phyloP scores from a whole-genome alignment of 1,140 invertebrate genomes.

The Heterodera schachtii region DNA sequence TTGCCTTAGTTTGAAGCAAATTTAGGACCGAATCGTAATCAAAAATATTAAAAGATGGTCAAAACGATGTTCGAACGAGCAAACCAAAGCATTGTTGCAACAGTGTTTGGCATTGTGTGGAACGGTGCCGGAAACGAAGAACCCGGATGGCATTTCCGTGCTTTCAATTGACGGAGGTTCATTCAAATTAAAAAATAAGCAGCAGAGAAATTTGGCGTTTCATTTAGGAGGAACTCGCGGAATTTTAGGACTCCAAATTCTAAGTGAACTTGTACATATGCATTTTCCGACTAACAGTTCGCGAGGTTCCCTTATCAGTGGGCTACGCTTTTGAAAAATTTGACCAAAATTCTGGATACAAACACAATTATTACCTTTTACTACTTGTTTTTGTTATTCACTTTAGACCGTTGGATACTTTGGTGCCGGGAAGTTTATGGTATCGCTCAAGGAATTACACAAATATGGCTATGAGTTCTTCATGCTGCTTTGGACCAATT shows the following conservation, averaged over 20 bases:
- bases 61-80: not conserved
- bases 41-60: constrained; percentile 2
- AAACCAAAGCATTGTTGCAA: not conserved
- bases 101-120: constrained; percentile 75
- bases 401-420: too few species aligned
- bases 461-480: too few species aligned
- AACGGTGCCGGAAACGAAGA: constrained; percentile 74
- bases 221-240: constrained; percentile 73
- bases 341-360: too few species aligned
- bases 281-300: too few species aligned
- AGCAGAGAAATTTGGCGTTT: too few species aligned
- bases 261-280: constrained; percentile 43
- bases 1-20: not conserved
- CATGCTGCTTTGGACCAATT: too few species aligned
- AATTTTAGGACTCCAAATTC: constrained; percentile 61
- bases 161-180: constrained; percentile 81
- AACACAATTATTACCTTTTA: too few species aligned
- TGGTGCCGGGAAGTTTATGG: too few species aligned
- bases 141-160: constrained; percentile 76
- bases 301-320: too few species aligned
- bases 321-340: too few species aligned
- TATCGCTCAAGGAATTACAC: too few species aligned
- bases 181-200: not conserved
- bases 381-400: too few species aligned
- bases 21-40: not conserved